These are phyloP conservation scores for Isoperla grammatica DNA, from an alignment of 2,888 invertebrate species.

Conservation along the genomic window DNA sequence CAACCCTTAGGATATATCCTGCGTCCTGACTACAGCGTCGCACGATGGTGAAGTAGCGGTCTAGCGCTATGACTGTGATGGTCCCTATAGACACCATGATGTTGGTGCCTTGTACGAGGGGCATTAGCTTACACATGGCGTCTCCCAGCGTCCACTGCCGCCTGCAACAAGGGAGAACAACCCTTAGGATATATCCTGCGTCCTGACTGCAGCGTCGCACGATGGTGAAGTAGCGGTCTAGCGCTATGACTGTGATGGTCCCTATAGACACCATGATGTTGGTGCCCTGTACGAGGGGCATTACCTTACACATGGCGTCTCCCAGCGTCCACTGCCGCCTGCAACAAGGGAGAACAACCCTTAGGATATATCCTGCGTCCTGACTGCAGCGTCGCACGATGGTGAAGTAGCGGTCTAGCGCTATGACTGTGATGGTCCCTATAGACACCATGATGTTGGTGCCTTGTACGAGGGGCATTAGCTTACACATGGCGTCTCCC, in stretches of 20 bases:
- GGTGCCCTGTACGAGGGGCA: slow-evolving; percentile 50
- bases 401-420: slow-evolving; percentile 43
- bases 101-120: slow-evolving; percentile 51
- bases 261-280: slow-evolving; percentile 56
- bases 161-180: no score
- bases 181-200: no score
- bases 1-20: no score
- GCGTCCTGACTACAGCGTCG: slow-evolving; percentile 31
- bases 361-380: no score
- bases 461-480: slow-evolving; percentile 51
- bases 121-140: slow-evolving; percentile 53
- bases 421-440: slow-evolving; percentile 54
- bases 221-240: slow-evolving; percentile 45
- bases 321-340: slow-evolving; percentile 51
- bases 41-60: slow-evolving; percentile 46
- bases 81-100: slow-evolving; percentile 56
- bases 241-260: slow-evolving; percentile 53
- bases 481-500: slow-evolving; percentile 52
- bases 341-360: no score
- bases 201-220: slow-evolving; percentile 37
- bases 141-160: slow-evolving; percentile 50
- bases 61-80: slow-evolving; percentile 51
- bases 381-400: slow-evolving; percentile 41
- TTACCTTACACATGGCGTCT: slow-evolving; percentile 51
- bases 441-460: slow-evolving; percentile 56